These are phyloP conservation scores for Listrodromus nycthemerus DNA, from an alignment of 2,888 invertebrate species.

Conservation along the genomic window DNA sequence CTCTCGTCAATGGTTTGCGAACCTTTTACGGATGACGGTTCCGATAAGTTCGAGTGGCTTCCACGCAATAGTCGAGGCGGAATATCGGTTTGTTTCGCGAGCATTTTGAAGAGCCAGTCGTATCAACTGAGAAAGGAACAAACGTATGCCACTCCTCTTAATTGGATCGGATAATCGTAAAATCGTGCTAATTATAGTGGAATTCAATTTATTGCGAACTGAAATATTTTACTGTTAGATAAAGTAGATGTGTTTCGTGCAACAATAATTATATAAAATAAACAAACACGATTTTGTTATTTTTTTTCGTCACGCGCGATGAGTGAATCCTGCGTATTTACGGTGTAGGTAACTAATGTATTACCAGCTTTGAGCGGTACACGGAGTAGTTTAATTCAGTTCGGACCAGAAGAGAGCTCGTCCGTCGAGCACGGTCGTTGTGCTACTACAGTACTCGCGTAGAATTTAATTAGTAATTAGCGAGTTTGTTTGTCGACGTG, in stretches of 20 bases:
- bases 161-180: background rate
- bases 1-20: slow-evolving; percentile 29
- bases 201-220: background rate
- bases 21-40: background rate
- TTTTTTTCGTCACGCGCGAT: slow-evolving; percentile 36
- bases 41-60: background rate
- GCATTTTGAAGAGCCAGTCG: background rate
- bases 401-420: slow-evolving; percentile 30
- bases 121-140: background rate
- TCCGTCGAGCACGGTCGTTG: slow-evolving; percentile 47
- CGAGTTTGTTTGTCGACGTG: slow-evolving; percentile 69
- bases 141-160: background rate
- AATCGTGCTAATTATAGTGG: background rate
- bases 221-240: background rate
- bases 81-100: background rate
- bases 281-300: slow-evolving; percentile 14
- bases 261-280: background rate
- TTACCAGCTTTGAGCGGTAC: slow-evolving; percentile 9
- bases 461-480: slow-evolving; percentile 73
- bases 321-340: slow-evolving; percentile 24
- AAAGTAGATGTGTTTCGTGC: background rate
- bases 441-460: slow-evolving; percentile 55
- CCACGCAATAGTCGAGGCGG: background rate
- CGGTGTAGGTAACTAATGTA: slow-evolving; percentile 45
- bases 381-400: slow-evolving; percentile 48